Conservation (phyloP, 2,797 vertebrate genomes). For the Sternotherus odoratus region DNA sequence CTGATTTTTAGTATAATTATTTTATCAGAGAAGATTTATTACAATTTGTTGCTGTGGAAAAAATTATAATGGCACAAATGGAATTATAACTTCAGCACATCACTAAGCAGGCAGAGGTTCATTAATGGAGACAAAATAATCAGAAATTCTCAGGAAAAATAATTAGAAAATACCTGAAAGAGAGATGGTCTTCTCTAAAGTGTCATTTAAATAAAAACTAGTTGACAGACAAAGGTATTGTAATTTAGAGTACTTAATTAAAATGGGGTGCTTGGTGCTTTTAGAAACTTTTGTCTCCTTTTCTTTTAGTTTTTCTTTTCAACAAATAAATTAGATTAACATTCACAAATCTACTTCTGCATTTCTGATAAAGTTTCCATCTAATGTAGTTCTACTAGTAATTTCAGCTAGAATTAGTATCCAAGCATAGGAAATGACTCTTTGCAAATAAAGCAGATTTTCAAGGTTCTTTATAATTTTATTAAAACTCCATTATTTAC, state of each 20-base stretch:
- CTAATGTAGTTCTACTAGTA: background rate
- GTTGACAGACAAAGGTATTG: background rate
- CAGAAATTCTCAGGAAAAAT: conserved; percentile 9
- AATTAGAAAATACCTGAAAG: background rate
- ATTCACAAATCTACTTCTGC: background rate
- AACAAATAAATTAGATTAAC: conserved; percentile 11
- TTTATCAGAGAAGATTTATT: background rate
- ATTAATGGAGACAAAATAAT: background rate
- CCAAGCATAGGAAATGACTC: background rate
- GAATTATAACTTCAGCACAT: background rate
- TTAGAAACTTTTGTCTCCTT: conserved; percentile 5
- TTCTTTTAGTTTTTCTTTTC: conserved; percentile 23
- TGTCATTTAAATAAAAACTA: background rate
- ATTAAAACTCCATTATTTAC: conserved; percentile 22
- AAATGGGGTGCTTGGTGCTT: background rate
- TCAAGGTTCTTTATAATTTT: conserved; percentile 13
- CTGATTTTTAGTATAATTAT: conserved; percentile 29
- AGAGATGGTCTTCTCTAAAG: background rate
- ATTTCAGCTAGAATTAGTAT: conserved; percentile 48
- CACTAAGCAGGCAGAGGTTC: background rate
- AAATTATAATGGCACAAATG: background rate
- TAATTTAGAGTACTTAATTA: conserved; percentile 4
- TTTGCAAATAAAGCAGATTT: conserved; percentile 36
- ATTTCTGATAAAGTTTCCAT: conserved; percentile 37
- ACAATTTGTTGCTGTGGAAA: background rate